Base-by-base conservation (phyloP, 2,888 invertebrate species). In the Tetranychus piercei region DNA sequence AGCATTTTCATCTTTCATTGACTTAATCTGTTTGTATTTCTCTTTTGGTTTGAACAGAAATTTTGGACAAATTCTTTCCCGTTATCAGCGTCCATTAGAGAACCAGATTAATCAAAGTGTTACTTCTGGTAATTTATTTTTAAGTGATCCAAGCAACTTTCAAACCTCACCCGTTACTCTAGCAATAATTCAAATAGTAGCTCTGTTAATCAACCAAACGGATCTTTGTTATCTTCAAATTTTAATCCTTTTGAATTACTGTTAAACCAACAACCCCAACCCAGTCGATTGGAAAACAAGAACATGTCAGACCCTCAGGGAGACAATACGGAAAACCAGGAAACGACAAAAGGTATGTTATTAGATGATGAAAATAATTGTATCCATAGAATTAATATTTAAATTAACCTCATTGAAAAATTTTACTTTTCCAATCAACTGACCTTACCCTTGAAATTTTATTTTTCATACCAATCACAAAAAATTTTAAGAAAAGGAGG, bases 41-140 rank as follows among this genome's bases (percentile, higher is more conserved):
- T 20, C 69, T 66, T 6, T 66, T 69, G 11, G 6, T 69, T 23
- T 22, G 1, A 23, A 11, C 22, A 69, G 69, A 11, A 20, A 23
- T 11, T 23, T 69, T 69, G 69, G 69, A 20, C 69, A 69, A 69
- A 20, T 69, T 11, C 20, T 69, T 8, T 20, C 69, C 34, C 34
- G 22, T 20, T 69, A 23, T 23, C 69, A 23, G 34, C 18, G 34
- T 69, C 69, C 69, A 5, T 11, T 69, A 23, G 69, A 69, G 20
- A 69, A 69, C 34, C 11, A 18, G 20, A 23, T 69, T 20, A 69
- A 69, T 69, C 69, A 69, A 69, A 69, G 69, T 20, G 34, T 69
- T 23, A 69, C 20, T 66, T 20, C 9, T 69, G 69, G 69, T 69
- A 23, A 55, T 55, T 55, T 7, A 55, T 55, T 55, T 55, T 55